A percentile compares a stretch with the other conserved stretches of the same genome.
Evolutionary conservation across 2,888 invertebrate species (phyloP).

Genomic region (Marronus borbonicus): DNA sequence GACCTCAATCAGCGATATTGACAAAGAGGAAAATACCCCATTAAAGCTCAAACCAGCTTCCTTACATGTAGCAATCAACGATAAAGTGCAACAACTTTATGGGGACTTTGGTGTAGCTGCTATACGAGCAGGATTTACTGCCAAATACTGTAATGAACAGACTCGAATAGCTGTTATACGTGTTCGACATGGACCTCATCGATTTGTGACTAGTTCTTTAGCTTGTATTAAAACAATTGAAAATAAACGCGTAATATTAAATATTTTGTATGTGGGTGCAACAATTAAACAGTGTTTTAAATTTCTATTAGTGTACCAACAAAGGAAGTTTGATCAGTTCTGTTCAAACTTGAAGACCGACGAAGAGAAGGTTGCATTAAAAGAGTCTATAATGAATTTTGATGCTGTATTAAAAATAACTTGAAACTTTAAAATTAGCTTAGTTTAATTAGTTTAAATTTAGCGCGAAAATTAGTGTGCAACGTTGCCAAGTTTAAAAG

Average conservation of each 20-base stretch:
- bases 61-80: conserved; percentile 74
- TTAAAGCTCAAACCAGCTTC: conserved; percentile 72
- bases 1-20: conserved; percentile 75
- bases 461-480: too few relatives aligned
- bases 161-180: conserved; percentile 84
- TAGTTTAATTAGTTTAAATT: too few relatives aligned
- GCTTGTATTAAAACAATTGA: conserved; percentile 81
- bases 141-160: conserved; percentile 85
- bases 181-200: conserved; percentile 83
- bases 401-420: conserved; percentile 46
- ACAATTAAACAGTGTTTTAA: conserved; percentile 86
- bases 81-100: conserved; percentile 79
- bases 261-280: conserved; percentile 83
- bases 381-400: conserved; percentile 67
- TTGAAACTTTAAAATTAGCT: background rate
- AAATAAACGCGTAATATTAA: conserved; percentile 75
- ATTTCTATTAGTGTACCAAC: conserved; percentile 81
- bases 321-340: conserved; percentile 76
- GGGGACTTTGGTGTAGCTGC: conserved; percentile 85
- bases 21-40: conserved; percentile 71
- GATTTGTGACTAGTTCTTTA: conserved; percentile 78
- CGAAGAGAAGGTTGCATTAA: conserved; percentile 75
- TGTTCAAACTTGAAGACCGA: conserved; percentile 77
- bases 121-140: conserved; percentile 80
- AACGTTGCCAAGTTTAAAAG: too few relatives aligned